A percentile compares a stretch with the other conserved stretches of the same genome.
Evolutionary conservation across 1,140 invertebrate genomes (phyloP).

Genomic region (Formica exsecta): DNA sequence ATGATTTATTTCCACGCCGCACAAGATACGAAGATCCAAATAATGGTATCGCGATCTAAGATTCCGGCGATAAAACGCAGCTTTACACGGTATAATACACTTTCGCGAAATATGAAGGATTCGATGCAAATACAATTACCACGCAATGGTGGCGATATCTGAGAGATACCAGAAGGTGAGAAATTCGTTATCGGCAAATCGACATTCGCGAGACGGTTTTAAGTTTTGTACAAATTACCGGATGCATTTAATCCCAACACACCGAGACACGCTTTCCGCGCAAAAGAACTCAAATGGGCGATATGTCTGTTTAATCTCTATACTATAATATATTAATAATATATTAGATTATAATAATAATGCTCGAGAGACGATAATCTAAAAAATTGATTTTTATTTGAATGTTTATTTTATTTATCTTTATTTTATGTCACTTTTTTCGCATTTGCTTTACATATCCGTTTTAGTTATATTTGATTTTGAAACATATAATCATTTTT

Average conservation of each 20-base stretch:
- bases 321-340: no score
- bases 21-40: slow-evolving; percentile 3
- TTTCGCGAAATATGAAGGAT: slow-evolving; percentile 23
- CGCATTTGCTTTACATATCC: background rate
- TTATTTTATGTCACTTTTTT: background rate
- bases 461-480: background rate
- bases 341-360: no score
- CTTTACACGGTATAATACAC: background rate
- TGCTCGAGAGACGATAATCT: background rate
- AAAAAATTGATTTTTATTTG: background rate
- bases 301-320: no score
- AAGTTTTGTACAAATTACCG: slow-evolving; percentile 45
- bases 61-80: slow-evolving; percentile 38
- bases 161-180: slow-evolving; percentile 4
- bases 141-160: slow-evolving; percentile 20
- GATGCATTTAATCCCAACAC: slow-evolving; percentile 9
- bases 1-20: slow-evolving; percentile 23
- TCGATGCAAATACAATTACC: slow-evolving; percentile 27
- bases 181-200: slow-evolving; percentile 6
- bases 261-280: background rate
- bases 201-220: slow-evolving; percentile 37
- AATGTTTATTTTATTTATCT: background rate
- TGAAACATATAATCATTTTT: background rate
- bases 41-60: slow-evolving; percentile 36
- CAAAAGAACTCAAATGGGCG: no score